phyloP scores from a whole-genome alignment of 2,888 invertebrate genomes.

The Zelleria hepariella region DNA sequence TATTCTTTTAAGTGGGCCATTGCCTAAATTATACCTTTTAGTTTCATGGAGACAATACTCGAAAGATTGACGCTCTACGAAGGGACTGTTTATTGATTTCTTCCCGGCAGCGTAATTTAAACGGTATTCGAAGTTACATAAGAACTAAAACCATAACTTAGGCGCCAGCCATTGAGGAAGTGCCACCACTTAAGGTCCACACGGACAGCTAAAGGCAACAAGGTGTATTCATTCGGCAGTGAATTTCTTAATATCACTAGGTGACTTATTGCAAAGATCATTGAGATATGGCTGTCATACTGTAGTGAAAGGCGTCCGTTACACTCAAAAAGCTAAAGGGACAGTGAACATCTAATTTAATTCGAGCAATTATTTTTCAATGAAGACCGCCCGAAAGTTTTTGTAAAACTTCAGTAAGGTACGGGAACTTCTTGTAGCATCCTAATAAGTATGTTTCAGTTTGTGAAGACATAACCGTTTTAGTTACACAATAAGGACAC shows the following conservation, averaged over 20 bases:
- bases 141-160: too few species aligned
- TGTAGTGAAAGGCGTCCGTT: not conserved
- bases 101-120: not conserved
- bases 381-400: too few species aligned
- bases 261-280: not conserved
- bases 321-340: too few species aligned
- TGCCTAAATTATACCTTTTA: not conserved
- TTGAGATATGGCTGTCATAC: not conserved
- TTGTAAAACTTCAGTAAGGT: too few species aligned
- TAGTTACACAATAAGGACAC: too few species aligned
- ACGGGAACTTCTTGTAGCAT: too few species aligned
- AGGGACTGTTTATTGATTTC: not conserved
- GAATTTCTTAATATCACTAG: not conserved
- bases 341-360: too few species aligned
- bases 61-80: too few species aligned
- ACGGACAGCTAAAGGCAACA: not conserved
- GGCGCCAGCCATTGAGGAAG: conserved; percentile 19
- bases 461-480: too few species aligned
- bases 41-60: not conserved
- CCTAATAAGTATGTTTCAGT: too few species aligned
- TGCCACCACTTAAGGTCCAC: conserved; percentile 15
- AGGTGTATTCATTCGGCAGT: not conserved
- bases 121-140: too few species aligned
- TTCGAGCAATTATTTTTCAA: too few species aligned
- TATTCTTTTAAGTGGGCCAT: not conserved